Conservation (phyloP, 2,888 invertebrate species). For the Blomia tropicalis region DNA sequence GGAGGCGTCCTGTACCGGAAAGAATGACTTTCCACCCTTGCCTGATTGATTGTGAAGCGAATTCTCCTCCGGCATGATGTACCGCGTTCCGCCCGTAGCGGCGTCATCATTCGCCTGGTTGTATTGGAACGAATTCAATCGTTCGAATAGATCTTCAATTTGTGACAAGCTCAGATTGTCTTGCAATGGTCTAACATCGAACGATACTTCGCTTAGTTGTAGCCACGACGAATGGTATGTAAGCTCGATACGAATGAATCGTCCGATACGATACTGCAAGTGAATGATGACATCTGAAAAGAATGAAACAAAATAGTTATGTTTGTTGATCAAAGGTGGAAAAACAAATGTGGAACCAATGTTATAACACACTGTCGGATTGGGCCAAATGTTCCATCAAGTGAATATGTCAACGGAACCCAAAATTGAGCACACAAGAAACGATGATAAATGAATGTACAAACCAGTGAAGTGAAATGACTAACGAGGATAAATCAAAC, state of each 20-base stretch:
- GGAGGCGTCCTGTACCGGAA: background rate
- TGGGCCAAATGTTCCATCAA: background rate
- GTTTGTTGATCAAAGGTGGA: background rate
- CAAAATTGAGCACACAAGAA: background rate
- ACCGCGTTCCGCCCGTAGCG: background rate
- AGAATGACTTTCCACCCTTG: background rate
- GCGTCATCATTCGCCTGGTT: background rate
- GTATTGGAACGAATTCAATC: background rate
- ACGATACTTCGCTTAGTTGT: conserved; percentile 71
- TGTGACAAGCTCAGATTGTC: conserved; percentile 43
- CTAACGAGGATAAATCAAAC: conserved; percentile 13
- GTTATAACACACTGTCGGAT: conserved; percentile 1
- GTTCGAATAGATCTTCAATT: background rate
- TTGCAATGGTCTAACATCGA: conserved; percentile 52
- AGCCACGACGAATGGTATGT: conserved; percentile 69
- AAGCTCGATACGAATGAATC: conserved; percentile 59
- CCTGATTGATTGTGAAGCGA: background rate
- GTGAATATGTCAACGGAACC: background rate
- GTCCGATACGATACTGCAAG: conserved; percentile 61
- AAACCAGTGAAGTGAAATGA: no score
- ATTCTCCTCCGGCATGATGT: background rate
- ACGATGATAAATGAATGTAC: conserved; percentile 1
- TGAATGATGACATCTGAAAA: conserved; percentile 54
- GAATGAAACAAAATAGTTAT: background rate
- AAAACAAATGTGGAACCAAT: background rate